Conservation (phyloP, 2,797 vertebrate genomes). For the Petrocephalus schoutedeni region DNA sequence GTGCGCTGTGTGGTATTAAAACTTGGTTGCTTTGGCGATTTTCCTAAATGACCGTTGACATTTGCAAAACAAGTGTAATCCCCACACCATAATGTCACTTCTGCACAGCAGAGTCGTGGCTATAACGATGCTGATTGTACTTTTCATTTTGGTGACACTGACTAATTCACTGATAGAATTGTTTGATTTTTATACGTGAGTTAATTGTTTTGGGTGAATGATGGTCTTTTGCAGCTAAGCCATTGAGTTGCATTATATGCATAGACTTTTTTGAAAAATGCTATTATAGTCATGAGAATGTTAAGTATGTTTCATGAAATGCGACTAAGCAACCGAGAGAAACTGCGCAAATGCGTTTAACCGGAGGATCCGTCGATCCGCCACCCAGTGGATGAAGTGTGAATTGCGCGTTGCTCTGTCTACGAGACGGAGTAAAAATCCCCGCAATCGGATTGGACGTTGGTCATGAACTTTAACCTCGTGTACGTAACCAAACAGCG, state of each 20-base stretch:
- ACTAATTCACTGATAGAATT: background rate
- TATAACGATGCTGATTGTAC: background rate
- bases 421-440: background rate
- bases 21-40: no score
- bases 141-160: background rate
- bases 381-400: background rate
- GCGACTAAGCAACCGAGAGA: background rate
- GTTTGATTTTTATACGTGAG: background rate
- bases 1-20: no score
- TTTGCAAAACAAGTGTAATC: no score
- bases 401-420: background rate
- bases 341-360: background rate
- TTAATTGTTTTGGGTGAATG: background rate
- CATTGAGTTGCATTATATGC: background rate
- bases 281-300: background rate
- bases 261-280: background rate
- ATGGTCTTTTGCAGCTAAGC: background rate
- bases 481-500: slow-evolving; percentile 23
- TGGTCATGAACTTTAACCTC: background rate
- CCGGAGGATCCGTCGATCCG: background rate
- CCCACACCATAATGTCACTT: no score
- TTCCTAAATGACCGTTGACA: no score
- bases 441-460: background rate
- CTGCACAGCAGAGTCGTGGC: background rate
- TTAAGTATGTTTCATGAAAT: background rate